phyloP scores from a whole-genome alignment of 2,113 vertebrate genomes.

The Charadrius vociferus region DNA sequence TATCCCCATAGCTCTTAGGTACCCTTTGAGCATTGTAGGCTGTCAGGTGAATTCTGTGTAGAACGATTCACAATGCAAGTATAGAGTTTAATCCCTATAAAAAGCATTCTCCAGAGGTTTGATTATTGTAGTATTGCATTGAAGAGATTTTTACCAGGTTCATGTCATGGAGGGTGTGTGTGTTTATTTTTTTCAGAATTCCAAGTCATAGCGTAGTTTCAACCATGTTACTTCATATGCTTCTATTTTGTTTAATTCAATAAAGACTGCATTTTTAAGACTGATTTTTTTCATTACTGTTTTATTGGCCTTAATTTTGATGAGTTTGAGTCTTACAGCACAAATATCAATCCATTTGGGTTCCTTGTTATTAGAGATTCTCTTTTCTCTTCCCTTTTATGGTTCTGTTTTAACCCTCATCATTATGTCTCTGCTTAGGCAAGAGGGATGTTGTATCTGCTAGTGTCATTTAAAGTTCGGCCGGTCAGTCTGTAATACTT shows the following conservation, averaged over 20 bases:
- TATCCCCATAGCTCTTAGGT: not conserved
- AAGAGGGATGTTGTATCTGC: not conserved
- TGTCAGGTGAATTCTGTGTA: not conserved
- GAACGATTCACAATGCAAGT: not conserved
- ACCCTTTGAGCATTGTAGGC: not conserved
- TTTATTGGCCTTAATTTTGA: not conserved
- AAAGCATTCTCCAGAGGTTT: not conserved
- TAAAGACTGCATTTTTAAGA: not conserved
- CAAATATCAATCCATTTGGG: not conserved
- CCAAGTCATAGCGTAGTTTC: not conserved
- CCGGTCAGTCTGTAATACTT: not conserved
- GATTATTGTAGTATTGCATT: not conserved
- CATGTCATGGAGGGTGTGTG: accelerated
- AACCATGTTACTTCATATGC: not conserved
- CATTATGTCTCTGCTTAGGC: not conserved
- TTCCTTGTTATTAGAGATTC: not conserved
- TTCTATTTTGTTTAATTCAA: not conserved
- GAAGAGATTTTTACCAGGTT: not conserved
- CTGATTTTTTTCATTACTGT: not conserved
- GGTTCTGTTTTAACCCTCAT: not conserved
- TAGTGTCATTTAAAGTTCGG: not conserved
- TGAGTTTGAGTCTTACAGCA: not conserved
- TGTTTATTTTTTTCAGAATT: not conserved
- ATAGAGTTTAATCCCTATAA: not conserved
- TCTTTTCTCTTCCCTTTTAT: not conserved